Percentiles rank a stretch among this genome's conserved stretches.
phyloP scores from a whole-genome alignment of 2,113 vertebrate species.

The Limanda limanda region DNA sequence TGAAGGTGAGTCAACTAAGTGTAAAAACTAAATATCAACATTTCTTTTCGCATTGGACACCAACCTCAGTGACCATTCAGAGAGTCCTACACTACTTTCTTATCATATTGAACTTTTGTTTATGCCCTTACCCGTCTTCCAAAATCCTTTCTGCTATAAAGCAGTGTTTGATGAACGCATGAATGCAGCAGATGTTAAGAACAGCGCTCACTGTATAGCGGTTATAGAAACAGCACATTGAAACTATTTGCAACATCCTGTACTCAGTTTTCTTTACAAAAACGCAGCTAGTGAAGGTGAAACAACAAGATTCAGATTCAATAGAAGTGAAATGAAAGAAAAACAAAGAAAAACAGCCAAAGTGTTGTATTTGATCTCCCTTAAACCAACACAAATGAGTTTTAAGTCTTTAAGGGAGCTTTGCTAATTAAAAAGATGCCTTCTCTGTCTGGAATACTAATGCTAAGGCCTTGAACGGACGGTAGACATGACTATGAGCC shows the following conservation, averaged over 20 bases:
- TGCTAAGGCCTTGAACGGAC: conserved; percentile 65
- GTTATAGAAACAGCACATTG: too few species aligned
- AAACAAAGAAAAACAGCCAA: conserved; percentile 17
- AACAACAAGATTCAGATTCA: background rate
- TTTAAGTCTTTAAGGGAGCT: conserved; percentile 69
- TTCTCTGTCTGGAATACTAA: conserved; percentile 68
- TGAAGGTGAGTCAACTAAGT: too few species aligned
- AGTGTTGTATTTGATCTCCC: conserved; percentile 49
- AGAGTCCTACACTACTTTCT: too few species aligned
- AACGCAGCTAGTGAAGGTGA: background rate
- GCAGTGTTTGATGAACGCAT: background rate
- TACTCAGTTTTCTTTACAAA: background rate
- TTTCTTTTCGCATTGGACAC: too few species aligned
- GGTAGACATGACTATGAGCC: conserved; percentile 63
- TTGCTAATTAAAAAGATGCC: conserved; percentile 77
- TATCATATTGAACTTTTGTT: too few species aligned
- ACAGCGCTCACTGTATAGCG: background rate
- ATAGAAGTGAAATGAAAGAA: background rate
- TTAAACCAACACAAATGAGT: conserved; percentile 65
- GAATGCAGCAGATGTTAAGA: background rate
- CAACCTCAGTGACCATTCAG: too few species aligned
- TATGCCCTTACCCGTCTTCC: too few species aligned
- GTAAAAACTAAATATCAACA: too few species aligned
- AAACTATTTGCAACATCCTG: background rate
- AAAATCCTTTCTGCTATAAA: background rate